A percentile compares a stretch with the other conserved stretches of the same genome.
Conservation (phyloP, 53 echinoderm and acorn worm species). For the Hippasteria phrygiana region DNA sequence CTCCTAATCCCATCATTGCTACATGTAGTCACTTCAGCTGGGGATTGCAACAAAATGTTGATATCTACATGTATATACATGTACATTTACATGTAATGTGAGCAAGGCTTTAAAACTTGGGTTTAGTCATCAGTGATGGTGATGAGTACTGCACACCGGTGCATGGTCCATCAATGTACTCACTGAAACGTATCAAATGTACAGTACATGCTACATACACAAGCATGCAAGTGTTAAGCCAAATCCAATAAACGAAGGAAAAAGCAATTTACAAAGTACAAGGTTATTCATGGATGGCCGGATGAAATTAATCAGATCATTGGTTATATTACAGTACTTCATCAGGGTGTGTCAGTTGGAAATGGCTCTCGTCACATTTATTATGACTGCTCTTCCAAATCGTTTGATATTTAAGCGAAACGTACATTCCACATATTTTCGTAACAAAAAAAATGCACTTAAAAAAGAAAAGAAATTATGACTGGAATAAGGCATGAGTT, state of each 20-base stretch:
- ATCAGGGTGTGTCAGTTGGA: neutral
- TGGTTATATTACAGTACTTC: neutral
- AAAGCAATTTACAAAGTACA: conserved; percentile 1
- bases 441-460: too few species aligned
- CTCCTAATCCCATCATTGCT: too few species aligned
- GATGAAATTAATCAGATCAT: neutral
- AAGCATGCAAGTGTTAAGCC: neutral
- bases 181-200: neutral
- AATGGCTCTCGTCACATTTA: neutral
- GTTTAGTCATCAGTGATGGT: too few species aligned
- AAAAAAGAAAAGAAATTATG: too few species aligned
- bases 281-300: conserved; percentile 4
- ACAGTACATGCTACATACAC: neutral
- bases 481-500: too few species aligned
- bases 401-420: too few species aligned
- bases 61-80: too few species aligned
- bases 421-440: too few species aligned
- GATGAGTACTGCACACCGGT: neutral
- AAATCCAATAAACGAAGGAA: neutral
- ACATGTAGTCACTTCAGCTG: too few species aligned
- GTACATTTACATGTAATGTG: too few species aligned
- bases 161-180: neutral
- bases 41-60: too few species aligned
- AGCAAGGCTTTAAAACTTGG: too few species aligned
- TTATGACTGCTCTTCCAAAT: neutral